phyloP scores from a whole-genome alignment of 2,797 vertebrate genomes.

The Neopelma chrysocephalum region DNA sequence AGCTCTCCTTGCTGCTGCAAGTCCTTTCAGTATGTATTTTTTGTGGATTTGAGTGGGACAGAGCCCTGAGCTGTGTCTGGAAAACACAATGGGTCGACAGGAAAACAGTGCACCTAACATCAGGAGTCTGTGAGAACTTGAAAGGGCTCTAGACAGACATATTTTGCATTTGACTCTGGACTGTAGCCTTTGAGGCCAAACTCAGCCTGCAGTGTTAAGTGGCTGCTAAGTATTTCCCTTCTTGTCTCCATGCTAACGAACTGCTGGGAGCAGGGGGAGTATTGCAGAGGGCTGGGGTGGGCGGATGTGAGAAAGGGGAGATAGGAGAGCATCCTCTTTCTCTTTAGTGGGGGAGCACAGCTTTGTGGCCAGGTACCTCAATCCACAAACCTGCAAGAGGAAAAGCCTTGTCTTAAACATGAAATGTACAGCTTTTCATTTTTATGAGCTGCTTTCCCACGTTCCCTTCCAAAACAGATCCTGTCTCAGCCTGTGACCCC shows the following conservation, averaged over 20 bases:
- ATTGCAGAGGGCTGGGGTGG: neutral
- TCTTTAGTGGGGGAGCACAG: neutral
- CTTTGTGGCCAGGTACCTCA: neutral
- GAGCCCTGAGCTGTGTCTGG: constrained; percentile 53
- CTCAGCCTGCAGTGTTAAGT: constrained; percentile 46
- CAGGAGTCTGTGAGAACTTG: constrained; percentile 45
- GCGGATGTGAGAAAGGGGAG: neutral
- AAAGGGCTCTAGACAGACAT: constrained; percentile 58
- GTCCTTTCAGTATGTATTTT: neutral
- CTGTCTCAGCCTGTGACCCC: neutral
- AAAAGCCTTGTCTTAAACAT: neutral
- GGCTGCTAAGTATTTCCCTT: constrained; percentile 57
- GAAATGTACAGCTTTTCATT: neutral
- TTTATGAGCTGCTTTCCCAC: neutral
- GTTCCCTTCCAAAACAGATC: neutral
- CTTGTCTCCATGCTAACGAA: constrained; percentile 9
- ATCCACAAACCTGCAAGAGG: neutral
- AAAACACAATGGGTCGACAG: constrained; percentile 49
- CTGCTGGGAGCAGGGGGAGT: constrained; percentile 10
- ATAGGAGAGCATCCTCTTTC: neutral
- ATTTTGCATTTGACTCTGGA: constrained; percentile 70
- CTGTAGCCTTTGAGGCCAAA: constrained; percentile 52
- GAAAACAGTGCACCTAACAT: constrained; percentile 53
- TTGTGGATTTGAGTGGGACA: constrained; percentile 62
- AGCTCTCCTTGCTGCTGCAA: neutral